phyloP scores from a whole-genome alignment of 2,888 invertebrate genomes.

The Glomeris marginata region DNA sequence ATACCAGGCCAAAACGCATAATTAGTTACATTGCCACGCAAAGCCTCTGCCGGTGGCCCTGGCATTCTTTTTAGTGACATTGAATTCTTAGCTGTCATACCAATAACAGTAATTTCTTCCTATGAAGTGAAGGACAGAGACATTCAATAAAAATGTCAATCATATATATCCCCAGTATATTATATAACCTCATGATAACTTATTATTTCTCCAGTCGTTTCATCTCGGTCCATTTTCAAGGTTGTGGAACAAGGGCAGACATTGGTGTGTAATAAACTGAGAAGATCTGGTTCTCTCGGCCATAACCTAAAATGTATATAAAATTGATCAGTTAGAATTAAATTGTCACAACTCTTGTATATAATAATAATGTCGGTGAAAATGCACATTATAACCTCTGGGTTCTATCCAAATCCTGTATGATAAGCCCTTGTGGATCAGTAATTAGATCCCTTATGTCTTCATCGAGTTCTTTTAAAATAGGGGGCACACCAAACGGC shows the following conservation, averaged over 20 bases:
- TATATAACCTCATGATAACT: slow-evolving; percentile 1
- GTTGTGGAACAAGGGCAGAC: background rate
- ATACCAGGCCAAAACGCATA: slow-evolving; percentile 81
- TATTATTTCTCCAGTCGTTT: slow-evolving; percentile 3
- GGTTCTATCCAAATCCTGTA: slow-evolving; percentile 1
- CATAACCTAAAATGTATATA: background rate
- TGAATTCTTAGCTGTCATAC: slow-evolving; percentile 53
- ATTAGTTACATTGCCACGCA: slow-evolving; percentile 60
- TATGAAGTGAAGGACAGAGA: slow-evolving; percentile 26
- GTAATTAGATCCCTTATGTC: background rate
- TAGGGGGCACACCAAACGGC: no score
- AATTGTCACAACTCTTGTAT: background rate
- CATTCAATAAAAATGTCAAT: no score
- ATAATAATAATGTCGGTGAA: no score
- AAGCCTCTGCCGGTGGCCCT: slow-evolving; percentile 49
- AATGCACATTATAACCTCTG: background rate
- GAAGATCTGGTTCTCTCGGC: no score
- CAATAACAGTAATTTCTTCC: slow-evolving; percentile 40
- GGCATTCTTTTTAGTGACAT: slow-evolving; percentile 52
- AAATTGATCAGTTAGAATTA: background rate
- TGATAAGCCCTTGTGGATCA: slow-evolving; percentile 5
- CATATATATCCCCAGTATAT: background rate
- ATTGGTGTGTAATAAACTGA: no score
- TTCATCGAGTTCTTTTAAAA: no score
- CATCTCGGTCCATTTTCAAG: slow-evolving; percentile 5